Evolutionary conservation across 64 coral and sea anemone genomes (phyloP).

Genomic region (Montipora foliosa): DNA sequence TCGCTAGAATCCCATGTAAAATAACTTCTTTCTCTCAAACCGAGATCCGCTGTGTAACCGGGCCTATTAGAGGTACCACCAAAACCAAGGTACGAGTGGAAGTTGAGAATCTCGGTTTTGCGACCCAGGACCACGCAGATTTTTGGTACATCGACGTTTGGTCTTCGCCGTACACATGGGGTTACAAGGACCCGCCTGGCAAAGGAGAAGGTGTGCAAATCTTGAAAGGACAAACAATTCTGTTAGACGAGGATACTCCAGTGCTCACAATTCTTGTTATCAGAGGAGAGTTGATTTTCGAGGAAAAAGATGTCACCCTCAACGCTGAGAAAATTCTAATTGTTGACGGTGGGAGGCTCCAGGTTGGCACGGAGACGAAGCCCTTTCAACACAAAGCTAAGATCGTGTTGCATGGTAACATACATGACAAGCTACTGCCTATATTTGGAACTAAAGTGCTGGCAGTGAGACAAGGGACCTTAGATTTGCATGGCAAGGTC

Average conservation of each 20-base stretch:
- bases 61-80: conserved; percentile 44
- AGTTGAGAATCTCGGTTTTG: conserved; percentile 54
- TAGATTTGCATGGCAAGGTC: conserved; percentile 82
- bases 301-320: conserved; percentile 75
- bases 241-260: conserved; percentile 70
- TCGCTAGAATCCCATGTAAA: conserved; percentile 53
- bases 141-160: conserved; percentile 87
- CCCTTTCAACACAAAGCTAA: conserved; percentile 84
- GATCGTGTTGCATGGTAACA: conserved; percentile 74
- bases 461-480: conserved; percentile 79
- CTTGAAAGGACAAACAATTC: conserved; percentile 71
- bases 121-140: conserved; percentile 64
- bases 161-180: conserved; percentile 82
- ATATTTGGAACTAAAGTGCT: conserved; percentile 89
- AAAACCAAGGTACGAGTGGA: conserved; percentile 62
- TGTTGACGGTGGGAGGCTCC: conserved; percentile 64
- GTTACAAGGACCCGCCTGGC: conserved; percentile 58
- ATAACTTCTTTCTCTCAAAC: conserved; percentile 64
- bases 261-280: conserved; percentile 77
- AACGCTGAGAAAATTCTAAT: conserved; percentile 84
- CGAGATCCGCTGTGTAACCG: conserved; percentile 69
- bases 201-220: conserved; percentile 71
- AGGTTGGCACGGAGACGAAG: conserved; percentile 74
- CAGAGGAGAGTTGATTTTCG: conserved; percentile 78
- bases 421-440: conserved; percentile 57